Evolutionary conservation across 2,888 invertebrate genomes (phyloP).

Genomic region (Abscondita cerata): DNA sequence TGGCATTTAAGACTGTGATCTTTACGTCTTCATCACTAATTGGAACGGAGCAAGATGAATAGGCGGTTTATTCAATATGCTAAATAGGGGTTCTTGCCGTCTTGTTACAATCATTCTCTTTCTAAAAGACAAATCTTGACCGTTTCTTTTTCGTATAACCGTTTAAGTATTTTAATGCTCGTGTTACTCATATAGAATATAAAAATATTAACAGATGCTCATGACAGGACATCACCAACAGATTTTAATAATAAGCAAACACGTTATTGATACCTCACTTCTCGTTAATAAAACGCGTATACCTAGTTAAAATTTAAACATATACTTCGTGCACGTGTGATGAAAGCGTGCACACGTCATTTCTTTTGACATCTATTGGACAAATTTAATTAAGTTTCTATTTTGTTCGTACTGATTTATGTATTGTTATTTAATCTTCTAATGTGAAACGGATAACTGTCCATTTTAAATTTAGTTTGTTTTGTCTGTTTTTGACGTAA

Average conservation of each 20-base stretch:
- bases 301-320: slow-evolving; percentile 31
- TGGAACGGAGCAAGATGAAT: slow-evolving; percentile 46
- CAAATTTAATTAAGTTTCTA: slow-evolving; percentile 19
- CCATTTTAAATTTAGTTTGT: neutral
- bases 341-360: slow-evolving; percentile 21
- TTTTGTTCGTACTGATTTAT: neutral
- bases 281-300: slow-evolving; percentile 32
- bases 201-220: slow-evolving; percentile 25
- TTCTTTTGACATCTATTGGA: slow-evolving; percentile 26
- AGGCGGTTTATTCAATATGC: slow-evolving; percentile 44
- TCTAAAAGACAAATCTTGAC: slow-evolving; percentile 6
- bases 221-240: slow-evolving; percentile 39
- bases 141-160: neutral
- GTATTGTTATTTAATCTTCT: neutral
- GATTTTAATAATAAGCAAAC: slow-evolving; percentile 39
- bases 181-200: no score
- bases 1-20: slow-evolving; percentile 39
- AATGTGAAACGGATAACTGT: neutral
- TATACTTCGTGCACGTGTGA: slow-evolving; percentile 1
- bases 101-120: slow-evolving; percentile 21
- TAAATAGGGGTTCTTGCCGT: slow-evolving; percentile 34
- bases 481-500: neutral
- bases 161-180: no score
- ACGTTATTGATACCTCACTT: slow-evolving; percentile 32
- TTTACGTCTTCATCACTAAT: slow-evolving; percentile 44